phyloP scores from a whole-genome alignment of 2,888 invertebrate genomes.

The Quadriops clusia region DNA sequence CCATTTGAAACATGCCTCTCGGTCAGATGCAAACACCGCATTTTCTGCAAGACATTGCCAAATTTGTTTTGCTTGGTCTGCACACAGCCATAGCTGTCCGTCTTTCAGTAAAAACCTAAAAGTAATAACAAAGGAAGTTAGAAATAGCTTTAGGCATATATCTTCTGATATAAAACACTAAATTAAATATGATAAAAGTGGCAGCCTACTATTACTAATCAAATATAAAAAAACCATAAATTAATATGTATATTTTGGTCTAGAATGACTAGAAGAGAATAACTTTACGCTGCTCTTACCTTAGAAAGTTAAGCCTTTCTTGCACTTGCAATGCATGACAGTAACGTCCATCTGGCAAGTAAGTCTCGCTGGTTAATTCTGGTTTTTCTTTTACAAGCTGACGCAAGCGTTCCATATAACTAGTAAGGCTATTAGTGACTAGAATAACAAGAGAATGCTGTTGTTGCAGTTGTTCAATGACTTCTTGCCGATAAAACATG shows the following conservation, averaged over 20 bases:
- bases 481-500: constrained; percentile 43
- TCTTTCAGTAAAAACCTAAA: constrained; percentile 79
- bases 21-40: constrained; percentile 82
- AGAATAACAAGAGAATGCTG: constrained; percentile 88
- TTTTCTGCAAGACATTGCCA: constrained; percentile 93
- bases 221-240: too few relatives aligned
- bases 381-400: constrained; percentile 55
- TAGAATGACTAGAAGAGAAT: too few relatives aligned
- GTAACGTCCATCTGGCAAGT: constrained; percentile 78
- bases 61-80: constrained; percentile 93
- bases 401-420: constrained; percentile 81
- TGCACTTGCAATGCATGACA: constrained; percentile 87
- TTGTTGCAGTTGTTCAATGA: constrained; percentile 78
- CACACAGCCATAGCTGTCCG: constrained; percentile 92
- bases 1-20: constrained; percentile 97
- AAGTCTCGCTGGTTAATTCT: constrained; percentile 64
- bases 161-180: too few relatives aligned
- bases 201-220: too few relatives aligned
- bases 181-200: too few relatives aligned
- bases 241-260: too few relatives aligned
- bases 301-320: constrained; percentile 82
- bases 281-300: constrained; percentile 23
- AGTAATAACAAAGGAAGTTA: constrained; percentile 11
- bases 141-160: too few relatives aligned
- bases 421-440: constrained; percentile 82